Evolutionary conservation across 30 jellyfish, hydroid and myxozoan species (phyloP), one percentile per base, ranked within the genome.

Genomic region (Hydractinia symbiolongicarpus): DNA sequence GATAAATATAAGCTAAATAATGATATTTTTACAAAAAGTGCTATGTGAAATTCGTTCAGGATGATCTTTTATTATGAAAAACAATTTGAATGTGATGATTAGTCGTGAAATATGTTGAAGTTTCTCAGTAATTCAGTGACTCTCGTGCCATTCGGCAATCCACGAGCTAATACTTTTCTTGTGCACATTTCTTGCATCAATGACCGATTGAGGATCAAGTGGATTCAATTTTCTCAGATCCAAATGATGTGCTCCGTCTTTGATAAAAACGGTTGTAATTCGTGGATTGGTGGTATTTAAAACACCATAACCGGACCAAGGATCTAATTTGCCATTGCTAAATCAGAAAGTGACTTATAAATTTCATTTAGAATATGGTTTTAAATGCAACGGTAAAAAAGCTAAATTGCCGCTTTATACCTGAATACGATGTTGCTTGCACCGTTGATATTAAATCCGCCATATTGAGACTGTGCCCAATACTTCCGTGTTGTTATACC

Each of bases 251-350:
- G 98, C 98, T n/a, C 98, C 98, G 55, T 87, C 90, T 61, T 93
- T 94, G 40, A 93, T 87, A 85, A 93, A 68, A 14, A 93, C 94
- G 10, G 91, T 84, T 19, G 79, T 88, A 11, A 93, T 72, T 64
- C 83, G 68, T 16, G 95, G 98, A 10, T 90, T 68, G 19, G 89
- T 81, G n/a, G 88, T 11, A 40, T 87, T 69, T 61, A 88, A 68
- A 4, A 93, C 98, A n/a, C 98, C 98, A 69, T 82, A 89, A 55
- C 95, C 96, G 54, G 92, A 83, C 98, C 98, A 93, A 17, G 98
- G 98, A 55, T 93, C 98, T 81, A 93, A 75, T 56, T 93, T 82
- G 53, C 98, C 98, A 82, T 93, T 93, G 86, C 98, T 93, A 73
- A 81, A 93, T n/a, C 9, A 13, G 16, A 64, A 6, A 64, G 7